Evolutionary conservation across 2,888 invertebrate species (phyloP).

Genomic region (Meteorus cinctellus): DNA sequence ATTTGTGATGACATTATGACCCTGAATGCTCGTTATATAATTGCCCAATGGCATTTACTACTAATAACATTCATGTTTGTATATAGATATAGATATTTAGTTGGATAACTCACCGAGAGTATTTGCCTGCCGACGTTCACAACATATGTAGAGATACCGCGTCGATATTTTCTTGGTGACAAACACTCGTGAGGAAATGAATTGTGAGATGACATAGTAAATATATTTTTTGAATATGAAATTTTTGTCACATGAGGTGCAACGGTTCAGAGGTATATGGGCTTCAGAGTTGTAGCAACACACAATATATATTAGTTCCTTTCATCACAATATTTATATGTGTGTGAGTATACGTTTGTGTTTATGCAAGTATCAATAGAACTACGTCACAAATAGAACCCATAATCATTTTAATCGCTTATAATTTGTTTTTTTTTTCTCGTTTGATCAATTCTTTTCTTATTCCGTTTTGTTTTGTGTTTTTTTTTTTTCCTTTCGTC

Average conservation of each 20-base stretch:
- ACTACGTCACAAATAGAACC: background rate
- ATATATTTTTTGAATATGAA: background rate
- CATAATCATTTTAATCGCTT: background rate
- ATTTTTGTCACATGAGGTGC: background rate
- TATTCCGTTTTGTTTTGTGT: background rate
- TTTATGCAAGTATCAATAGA: background rate
- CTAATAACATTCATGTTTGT: background rate
- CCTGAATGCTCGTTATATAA: background rate
- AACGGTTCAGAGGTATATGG: background rate
- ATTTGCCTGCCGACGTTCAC: slow-evolving; percentile 45
- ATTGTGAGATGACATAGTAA: background rate
- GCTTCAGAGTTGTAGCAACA: background rate
- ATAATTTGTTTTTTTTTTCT: background rate
- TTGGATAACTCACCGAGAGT: slow-evolving; percentile 46
- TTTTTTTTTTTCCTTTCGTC: background rate
- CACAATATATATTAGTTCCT: background rate
- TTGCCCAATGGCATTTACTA: slow-evolving; percentile 17
- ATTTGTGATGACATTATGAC: slow-evolving; percentile 14
- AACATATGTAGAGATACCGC: slow-evolving; percentile 23
- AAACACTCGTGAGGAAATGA: background rate
- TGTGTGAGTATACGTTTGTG: background rate
- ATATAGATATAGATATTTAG: background rate
- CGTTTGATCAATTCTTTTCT: background rate
- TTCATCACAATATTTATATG: background rate
- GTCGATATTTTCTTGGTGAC: background rate